Evolutionary conservation across 2,888 invertebrate species (phyloP).

Genomic region (Ctenicera cuprea): DNA sequence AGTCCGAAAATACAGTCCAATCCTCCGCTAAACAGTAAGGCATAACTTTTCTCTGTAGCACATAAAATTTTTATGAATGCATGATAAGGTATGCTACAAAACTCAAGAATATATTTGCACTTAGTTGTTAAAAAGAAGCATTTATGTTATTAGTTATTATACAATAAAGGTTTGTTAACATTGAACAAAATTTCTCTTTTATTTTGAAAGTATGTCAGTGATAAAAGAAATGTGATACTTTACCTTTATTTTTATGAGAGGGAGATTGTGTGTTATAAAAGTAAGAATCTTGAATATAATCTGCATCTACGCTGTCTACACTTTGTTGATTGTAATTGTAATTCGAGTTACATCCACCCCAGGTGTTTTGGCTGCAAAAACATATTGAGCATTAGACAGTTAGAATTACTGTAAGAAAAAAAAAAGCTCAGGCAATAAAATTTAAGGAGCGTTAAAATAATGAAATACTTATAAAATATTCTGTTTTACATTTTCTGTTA

Average conservation of each 20-base stretch:
- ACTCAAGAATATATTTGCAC: neutral
- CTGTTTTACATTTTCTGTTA: no score
- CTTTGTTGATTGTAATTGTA: constrained; percentile 71
- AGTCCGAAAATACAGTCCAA: constrained; percentile 19
- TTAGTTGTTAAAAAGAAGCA: neutral
- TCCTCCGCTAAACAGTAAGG: constrained; percentile 20
- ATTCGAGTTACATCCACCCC: constrained; percentile 75
- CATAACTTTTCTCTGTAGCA: neutral
- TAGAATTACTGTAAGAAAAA: no score
- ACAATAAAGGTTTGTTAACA: no score
- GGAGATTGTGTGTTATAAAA: constrained; percentile 30
- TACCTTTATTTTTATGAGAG: constrained; percentile 36
- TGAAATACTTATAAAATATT: no score
- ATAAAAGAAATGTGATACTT: neutral
- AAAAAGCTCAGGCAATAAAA: no score
- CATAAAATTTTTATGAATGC: no score
- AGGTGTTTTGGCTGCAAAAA: constrained; percentile 75
- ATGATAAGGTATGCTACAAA: no score
- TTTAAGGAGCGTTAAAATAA: no score
- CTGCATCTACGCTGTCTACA: constrained; percentile 69
- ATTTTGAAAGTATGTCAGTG: no score
- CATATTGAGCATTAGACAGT: neutral
- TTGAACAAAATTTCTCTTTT: no score
- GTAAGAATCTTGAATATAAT: constrained; percentile 58
- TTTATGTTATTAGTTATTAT: no score